Evolutionary conservation across 1,140 invertebrate species (phyloP), one percentile per base, ranked within the genome.

Genomic region (Apocrypta bakeri): DNA sequence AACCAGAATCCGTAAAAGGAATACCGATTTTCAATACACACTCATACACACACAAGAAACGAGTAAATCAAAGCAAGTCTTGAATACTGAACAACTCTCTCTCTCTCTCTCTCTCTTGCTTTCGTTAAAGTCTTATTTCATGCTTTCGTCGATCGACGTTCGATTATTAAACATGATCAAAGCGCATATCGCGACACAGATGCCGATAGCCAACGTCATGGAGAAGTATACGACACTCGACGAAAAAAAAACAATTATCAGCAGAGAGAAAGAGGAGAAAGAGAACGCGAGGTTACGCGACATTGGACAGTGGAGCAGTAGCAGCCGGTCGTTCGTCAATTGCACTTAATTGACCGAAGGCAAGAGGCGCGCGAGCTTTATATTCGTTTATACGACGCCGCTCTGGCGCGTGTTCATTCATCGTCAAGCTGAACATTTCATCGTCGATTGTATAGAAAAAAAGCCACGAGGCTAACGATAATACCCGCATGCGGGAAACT

Each of bases 291-390:
- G 81, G 83, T 83, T 79, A 88, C 76, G 85, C 83, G 83, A 87
- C 84, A 88, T 87, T 84, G 86, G 42, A 14, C 42, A 48, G 42
- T 4, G 12, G 14, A 48, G 42, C 17, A 17, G 83, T 37, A 37
- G 85, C 85, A 85, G 86, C 79, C 86, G 85, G 86, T 88, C 87
- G 84, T 89, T 87, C 86, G 85, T 88, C 89, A 90, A 90, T 91
- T 90, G 86, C 80, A 83, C 77, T 90, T 87, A 90, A 91, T 91
- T 91, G 88, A 79, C 85, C 84, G 83, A 85, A 80, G 85, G 82
- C 79, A 82, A 82, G 48, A 77, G 72, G 63, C 82, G 83, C 74
- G 85, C 85, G 79, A 25, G 27, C 33, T 37, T 37, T 37, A 37
- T 37, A 37, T 37, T 37, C 79, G 48, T 56, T 56, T 56, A 85